Evolutionary conservation across 2,797 vertebrate genomes (phyloP).

Genomic region (Rhincodon typus): DNA sequence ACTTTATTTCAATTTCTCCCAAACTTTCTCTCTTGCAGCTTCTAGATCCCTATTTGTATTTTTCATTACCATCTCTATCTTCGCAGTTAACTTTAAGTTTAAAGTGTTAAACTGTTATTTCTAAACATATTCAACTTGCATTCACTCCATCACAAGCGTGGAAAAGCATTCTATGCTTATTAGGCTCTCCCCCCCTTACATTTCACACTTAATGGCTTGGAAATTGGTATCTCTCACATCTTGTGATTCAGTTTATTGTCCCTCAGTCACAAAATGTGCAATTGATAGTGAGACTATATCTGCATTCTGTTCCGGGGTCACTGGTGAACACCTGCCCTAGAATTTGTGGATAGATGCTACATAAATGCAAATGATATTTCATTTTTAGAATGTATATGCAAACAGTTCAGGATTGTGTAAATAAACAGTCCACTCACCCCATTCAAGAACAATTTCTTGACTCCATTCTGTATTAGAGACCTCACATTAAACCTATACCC

Average conservation of each 20-base stretch:
- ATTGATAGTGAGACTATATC: background rate
- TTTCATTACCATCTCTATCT: background rate
- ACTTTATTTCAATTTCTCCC: background rate
- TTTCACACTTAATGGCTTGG: background rate
- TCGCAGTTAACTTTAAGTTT: background rate
- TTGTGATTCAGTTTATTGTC: background rate
- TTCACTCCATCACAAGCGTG: background rate
- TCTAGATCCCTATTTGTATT: background rate
- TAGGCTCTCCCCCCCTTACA: background rate
- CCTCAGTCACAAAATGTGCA: background rate
- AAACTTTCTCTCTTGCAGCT: background rate
- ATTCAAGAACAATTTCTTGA: background rate
- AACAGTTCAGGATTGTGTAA: background rate
- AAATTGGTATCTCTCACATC: background rate
- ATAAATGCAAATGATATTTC: background rate
- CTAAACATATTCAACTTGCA: background rate
- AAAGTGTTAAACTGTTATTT: background rate
- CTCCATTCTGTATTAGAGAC: background rate
- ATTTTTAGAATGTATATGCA: background rate
- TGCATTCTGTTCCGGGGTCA: background rate
- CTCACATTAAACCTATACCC: too few relatives aligned
- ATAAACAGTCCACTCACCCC: background rate
- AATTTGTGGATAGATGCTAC: background rate
- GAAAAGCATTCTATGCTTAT: background rate
- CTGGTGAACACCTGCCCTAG: too few relatives aligned